Percentiles rank a stretch among this genome's conserved stretches.
These are phyloP conservation scores for Phoeniculus purpureus DNA, from an alignment of 2,797 vertebrate genomes.

Conservation along the genomic window DNA sequence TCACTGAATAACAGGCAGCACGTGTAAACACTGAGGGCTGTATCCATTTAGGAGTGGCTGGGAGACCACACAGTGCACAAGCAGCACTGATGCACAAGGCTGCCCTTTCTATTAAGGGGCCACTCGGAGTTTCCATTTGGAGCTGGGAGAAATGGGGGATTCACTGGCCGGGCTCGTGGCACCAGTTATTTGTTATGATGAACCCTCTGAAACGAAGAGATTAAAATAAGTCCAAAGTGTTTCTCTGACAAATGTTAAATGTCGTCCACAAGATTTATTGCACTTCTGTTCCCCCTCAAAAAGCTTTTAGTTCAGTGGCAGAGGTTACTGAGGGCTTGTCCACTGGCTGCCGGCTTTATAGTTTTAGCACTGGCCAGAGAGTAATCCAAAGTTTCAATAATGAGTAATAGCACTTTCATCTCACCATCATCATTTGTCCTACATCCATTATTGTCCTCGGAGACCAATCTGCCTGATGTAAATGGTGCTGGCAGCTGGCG, in stretches of 20 bases:
- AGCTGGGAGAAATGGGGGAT: conserved; percentile 57
- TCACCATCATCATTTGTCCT: conserved; percentile 82
- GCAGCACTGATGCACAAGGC: neutral
- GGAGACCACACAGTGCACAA: conserved; percentile 74
- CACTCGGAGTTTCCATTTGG: conserved; percentile 68
- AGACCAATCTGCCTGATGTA: conserved; percentile 74
- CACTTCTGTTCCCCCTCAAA: conserved; percentile 72
- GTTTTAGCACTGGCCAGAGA: conserved; percentile 70
- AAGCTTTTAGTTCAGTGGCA: conserved; percentile 82
- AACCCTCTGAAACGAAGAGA: conserved; percentile 76
- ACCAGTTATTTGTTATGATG: conserved; percentile 76
- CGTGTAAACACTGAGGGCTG: conserved; percentile 71
- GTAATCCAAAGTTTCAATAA: conserved; percentile 69
- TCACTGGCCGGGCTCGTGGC: conserved; percentile 52
- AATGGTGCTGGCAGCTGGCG: conserved; percentile 77
- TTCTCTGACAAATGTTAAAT: conserved; percentile 80
- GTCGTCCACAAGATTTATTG: conserved; percentile 77
- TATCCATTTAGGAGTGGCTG: conserved; percentile 41
- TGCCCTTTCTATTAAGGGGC: conserved; percentile 29
- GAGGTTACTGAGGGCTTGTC: conserved; percentile 72
- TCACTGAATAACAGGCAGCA: conserved; percentile 64
- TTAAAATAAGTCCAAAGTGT: conserved; percentile 78
- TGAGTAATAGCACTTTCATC: conserved; percentile 79
- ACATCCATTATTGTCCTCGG: conserved; percentile 77
- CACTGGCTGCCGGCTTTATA: conserved; percentile 46